Evolutionary conservation across 1,140 invertebrate species (phyloP).

Genomic region (Pachyrhynchus sulphureomaculatus): DNA sequence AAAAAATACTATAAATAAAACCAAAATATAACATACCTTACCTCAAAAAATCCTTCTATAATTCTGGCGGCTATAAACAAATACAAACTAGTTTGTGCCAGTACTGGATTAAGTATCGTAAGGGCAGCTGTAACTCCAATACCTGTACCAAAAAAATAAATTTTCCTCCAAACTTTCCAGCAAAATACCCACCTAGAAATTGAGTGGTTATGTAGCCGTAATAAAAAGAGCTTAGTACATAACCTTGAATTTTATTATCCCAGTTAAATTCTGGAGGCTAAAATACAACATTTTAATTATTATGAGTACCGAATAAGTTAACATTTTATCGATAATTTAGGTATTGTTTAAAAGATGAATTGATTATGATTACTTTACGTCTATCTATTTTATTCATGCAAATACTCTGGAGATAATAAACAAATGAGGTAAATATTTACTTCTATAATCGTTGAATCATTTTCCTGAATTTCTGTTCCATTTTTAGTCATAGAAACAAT

Average conservation of each 20-base stretch:
- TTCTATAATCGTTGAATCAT: slow-evolving; percentile 46
- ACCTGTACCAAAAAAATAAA: slow-evolving; percentile 78
- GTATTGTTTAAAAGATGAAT: no score
- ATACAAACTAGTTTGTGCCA: slow-evolving; percentile 69
- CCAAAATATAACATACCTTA: no score
- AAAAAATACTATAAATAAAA: no score
- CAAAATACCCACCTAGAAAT: slow-evolving; percentile 61
- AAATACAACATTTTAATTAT: not conserved
- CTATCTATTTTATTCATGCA: no score
- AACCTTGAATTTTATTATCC: slow-evolving; percentile 75
- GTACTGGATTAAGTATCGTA: slow-evolving; percentile 78
- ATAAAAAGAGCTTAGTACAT: slow-evolving; percentile 86
- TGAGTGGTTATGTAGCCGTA: slow-evolving; percentile 78
- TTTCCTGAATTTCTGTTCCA: slow-evolving; percentile 56
- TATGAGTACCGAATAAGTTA: not conserved
- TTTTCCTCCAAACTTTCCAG: slow-evolving; percentile 60
- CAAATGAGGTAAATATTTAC: not conserved
- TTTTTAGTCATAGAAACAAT: slow-evolving; percentile 85
- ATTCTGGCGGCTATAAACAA: slow-evolving; percentile 75
- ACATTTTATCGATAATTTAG: not conserved
- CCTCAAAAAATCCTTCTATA: slow-evolving; percentile 87
- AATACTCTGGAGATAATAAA: not conserved
- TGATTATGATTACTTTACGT: no score
- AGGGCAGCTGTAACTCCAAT: slow-evolving; percentile 78
- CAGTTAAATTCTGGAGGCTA: slow-evolving; percentile 70